Base-by-base conservation (phyloP, 2,888 invertebrate species). In the Aelia acuminata region DNA sequence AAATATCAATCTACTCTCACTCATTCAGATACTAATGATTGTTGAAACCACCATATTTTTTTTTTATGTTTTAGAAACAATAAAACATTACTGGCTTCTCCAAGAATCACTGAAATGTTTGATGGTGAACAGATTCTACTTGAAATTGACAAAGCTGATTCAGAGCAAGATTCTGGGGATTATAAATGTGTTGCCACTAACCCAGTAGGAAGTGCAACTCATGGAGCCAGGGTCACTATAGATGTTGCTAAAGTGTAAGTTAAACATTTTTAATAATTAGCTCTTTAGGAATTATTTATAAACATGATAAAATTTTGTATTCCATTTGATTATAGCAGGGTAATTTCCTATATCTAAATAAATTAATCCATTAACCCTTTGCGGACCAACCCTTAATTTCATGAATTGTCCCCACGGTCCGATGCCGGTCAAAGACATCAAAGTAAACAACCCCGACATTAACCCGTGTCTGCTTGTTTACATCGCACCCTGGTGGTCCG, bases 121-220 rank as follows among this genome's bases (percentile, higher is more conserved):
- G 97, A 97, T 91, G 97, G 97, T 13, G 97, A 97, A 93, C 96
- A 96, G 91, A 96, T 96, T 90, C 94, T 95, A 91, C 93, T 98
- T 7, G 94, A 95, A 89, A 97, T 98, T 88, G 94, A 93, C 89
- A 95, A 96, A 91, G 96, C 96, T 0, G 95, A 96, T 92, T 96
- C 96, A 0, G 97, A 97, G 93, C 94, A 95, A 4, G 98, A 98
- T 92, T 95, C 97, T 50, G 98, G 98, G 87, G 97, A 97, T 92
- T 98, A 98, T 92, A 98, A 98, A 93, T 98, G 98, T 91, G 95
- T 97, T 85, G 98, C 98, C 53, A 95, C 95, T 86, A 98, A 98
- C 92, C 94, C 96, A 35, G 94, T 96, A 87, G 99, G 99, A 57
- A 97, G 96, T 93, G 96, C 96, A 89, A 98, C 97, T 22, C 98